These are phyloP conservation scores for Cyphomyrus discorhynchus DNA, from an alignment of 2,113 vertebrate genomes.

Conservation along the genomic window DNA sequence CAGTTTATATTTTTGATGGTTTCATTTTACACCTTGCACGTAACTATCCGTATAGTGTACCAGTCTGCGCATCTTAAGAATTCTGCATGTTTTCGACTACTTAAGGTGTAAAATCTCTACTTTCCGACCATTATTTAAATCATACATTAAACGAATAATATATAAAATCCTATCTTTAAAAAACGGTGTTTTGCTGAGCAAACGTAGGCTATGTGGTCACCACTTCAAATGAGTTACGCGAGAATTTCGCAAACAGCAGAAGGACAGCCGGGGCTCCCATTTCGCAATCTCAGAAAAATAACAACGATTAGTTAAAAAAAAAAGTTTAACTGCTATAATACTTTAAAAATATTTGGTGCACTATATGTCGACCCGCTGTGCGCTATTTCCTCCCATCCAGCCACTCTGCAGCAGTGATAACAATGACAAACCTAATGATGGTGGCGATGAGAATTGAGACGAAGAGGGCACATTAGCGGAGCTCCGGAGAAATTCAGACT, in stretches of 20 bases:
- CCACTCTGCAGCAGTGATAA: not conserved
- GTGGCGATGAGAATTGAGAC: not conserved
- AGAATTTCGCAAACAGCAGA: not conserved
- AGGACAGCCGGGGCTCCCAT: not conserved
- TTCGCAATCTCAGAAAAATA: slow-evolving; percentile 10
- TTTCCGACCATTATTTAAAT: not conserved
- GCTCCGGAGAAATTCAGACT: slow-evolving; percentile 10
- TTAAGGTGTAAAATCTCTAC: not conserved
- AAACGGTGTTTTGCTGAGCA: not conserved
- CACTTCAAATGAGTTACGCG: not conserved
- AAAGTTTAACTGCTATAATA: slow-evolving; percentile 7
- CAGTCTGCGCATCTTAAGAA: not conserved
- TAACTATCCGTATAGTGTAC: not conserved
- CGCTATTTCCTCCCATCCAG: not conserved
- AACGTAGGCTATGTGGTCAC: not conserved
- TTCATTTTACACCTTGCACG: not conserved
- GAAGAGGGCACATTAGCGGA: slow-evolving; percentile 9
- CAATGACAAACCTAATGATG: not conserved
- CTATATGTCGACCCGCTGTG: slow-evolving; percentile 5
- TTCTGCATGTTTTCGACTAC: not conserved
- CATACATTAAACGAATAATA: not conserved
- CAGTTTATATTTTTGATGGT: not conserved
- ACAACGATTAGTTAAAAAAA: not conserved
- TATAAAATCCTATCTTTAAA: not conserved
- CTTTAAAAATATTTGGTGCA: not conserved